Evolutionary conservation across 2,888 invertebrate species (phyloP).

Genomic region (Rosalia funebris): DNA sequence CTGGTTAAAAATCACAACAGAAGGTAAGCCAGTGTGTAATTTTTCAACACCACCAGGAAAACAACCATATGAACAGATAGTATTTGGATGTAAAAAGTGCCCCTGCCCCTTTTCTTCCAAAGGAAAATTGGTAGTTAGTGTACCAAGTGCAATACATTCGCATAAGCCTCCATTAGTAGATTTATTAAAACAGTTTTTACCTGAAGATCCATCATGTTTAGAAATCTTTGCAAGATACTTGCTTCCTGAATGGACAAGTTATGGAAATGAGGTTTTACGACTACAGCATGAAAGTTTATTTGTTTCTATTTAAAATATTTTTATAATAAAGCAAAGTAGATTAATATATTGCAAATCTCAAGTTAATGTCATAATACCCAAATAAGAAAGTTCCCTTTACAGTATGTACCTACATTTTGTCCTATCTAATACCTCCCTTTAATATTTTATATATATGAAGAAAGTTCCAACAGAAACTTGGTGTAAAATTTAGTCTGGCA

Average conservation of each 20-base stretch:
- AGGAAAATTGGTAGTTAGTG: constrained; percentile 76
- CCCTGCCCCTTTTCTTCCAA: constrained; percentile 57
- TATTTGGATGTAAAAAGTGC: constrained; percentile 67
- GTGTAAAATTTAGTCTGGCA: no score
- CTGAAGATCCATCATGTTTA: constrained; percentile 71
- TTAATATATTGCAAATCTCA: no score
- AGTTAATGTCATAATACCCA: no score
- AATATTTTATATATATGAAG: no score
- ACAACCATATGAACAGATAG: constrained; percentile 88
- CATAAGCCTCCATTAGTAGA: constrained; percentile 92
- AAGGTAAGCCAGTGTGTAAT: constrained; percentile 56
- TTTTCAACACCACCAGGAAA: constrained; percentile 74
- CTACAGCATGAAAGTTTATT: constrained; percentile 77
- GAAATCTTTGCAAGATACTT: constrained; percentile 95
- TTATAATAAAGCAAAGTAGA: no score
- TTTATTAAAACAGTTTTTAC: constrained; percentile 70
- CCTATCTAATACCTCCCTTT: no score
- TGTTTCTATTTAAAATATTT: constrained; percentile 28
- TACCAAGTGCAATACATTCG: constrained; percentile 93
- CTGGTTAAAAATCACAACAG: constrained; percentile 81
- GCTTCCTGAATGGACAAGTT: constrained; percentile 83
- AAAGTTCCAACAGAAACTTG: no score
- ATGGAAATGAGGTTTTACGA: constrained; percentile 87
- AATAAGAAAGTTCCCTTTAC: no score
- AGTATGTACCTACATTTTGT: no score